Conservation (phyloP, 2,113 vertebrate genomes). For the Pelodiscus sinensis region DNA sequence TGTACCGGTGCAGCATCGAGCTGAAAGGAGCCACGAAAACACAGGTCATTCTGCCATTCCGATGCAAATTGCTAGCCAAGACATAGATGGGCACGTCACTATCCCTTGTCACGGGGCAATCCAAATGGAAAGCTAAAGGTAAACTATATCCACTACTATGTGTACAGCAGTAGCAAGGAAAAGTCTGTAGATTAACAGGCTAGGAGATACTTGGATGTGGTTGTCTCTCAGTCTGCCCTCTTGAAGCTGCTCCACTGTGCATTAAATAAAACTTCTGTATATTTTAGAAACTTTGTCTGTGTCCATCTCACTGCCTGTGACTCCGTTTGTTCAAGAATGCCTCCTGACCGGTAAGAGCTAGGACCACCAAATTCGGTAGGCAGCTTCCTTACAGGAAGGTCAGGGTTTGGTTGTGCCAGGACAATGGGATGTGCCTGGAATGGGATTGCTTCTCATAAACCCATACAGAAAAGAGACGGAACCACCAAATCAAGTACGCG, state of each 20-base stretch:
- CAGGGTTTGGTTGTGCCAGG: too few species aligned
- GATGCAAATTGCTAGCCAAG: not conserved
- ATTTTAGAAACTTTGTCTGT: too few species aligned
- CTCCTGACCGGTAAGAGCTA: too few species aligned
- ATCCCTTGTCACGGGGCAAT: not conserved
- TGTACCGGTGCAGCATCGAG: not conserved
- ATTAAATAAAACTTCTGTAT: too few species aligned
- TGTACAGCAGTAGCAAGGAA: not conserved
- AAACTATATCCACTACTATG: not conserved
- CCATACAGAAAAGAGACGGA: too few species aligned
- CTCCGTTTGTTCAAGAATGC: too few species aligned
- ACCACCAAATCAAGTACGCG: too few species aligned
- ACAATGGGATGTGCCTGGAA: too few species aligned
- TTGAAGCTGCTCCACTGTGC: not conserved
- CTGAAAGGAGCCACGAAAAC: not conserved
- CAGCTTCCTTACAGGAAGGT: too few species aligned
- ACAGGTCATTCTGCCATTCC: not conserved
- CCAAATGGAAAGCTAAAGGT: not conserved
- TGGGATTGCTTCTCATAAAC: too few species aligned
- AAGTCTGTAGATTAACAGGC: not conserved
- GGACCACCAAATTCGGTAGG: too few species aligned
- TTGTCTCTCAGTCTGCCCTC: not conserved
- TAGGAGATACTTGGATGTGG: not conserved
- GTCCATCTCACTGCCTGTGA: too few species aligned
- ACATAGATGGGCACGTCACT: not conserved